Evolutionary conservation across 2,797 vertebrate genomes (phyloP), one percentile per base, ranked within the genome.

Genomic region (Rhabdomys pumilio): DNA sequence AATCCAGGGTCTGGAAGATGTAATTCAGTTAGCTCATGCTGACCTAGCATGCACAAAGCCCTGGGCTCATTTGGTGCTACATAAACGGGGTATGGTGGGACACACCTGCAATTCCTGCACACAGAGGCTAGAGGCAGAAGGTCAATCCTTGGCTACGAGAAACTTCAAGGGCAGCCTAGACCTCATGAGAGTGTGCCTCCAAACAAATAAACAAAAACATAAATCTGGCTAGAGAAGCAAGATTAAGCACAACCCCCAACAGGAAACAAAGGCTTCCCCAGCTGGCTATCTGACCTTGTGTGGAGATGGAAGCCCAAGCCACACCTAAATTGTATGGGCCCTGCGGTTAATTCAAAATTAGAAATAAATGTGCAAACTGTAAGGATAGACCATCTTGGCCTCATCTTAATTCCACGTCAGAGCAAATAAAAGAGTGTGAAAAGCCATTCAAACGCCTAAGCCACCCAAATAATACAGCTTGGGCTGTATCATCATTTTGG

Each of bases 401-500:
- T 91, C 73, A 55, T 50, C 73, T 24, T 57, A 61, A n/a, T 22
- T 29, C 90, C 41, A 79, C 59, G 90, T 86, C 88, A 85, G 65
- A 94, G 88, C 84, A 81, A 97, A 86, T 72, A 88, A 97, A 95
- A 22, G 20, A 77, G 10, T 72, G 38, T 82, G 47, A 95, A 80
- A 93, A 94, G 72, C 65, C 77, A 92, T 73, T 92, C 69, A 73
- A 81, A 92, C 41, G 12, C 81, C 63, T 55, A 65, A 73, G 67
- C n/a, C 79, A 34, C 77, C 26, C 80, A 57, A 81, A 73, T 69
- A 95, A 89, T 41, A 93, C 96, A 96, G 73, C 29, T 0, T 47
- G 26, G 47, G 29, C 91, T 41, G 20, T 44, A 19, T 59, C 65
- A 91, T 95, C 82, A 94, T 44, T 81, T 83, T 13, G 20, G 84